A percentile compares a stretch with the other conserved stretches of the same genome.
Evolutionary conservation across 64 coral and sea anemone species (phyloP).

Genomic region (Platygyra sinensis): DNA sequence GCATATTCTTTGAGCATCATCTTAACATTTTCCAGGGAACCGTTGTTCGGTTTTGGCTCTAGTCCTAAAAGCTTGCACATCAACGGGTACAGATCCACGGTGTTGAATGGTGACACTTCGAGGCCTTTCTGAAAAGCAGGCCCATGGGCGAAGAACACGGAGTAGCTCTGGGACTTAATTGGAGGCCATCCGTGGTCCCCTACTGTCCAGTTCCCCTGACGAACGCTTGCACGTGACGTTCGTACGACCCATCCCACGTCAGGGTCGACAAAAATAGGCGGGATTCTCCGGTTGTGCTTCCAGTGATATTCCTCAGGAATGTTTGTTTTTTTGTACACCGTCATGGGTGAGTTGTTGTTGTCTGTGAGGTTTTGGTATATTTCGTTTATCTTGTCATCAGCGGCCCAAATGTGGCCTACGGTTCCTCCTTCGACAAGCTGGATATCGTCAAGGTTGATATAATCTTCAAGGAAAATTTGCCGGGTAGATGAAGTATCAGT

Average conservation of each 20-base stretch:
- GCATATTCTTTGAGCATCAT: conserved; percentile 50
- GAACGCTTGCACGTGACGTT: neutral
- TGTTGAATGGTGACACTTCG: conserved; percentile 32
- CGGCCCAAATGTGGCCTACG: conserved; percentile 64
- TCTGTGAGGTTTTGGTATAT: conserved; percentile 45
- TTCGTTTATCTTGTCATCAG: conserved; percentile 46
- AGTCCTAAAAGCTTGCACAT: conserved; percentile 60
- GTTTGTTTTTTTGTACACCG: conserved; percentile 50
- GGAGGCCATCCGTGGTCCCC: conserved; percentile 58
- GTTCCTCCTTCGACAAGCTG: conserved; percentile 51
- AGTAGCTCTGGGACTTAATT: conserved; percentile 42
- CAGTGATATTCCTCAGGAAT: conserved; percentile 69
- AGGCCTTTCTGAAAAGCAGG: conserved; percentile 50
- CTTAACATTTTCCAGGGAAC: conserved; percentile 64
- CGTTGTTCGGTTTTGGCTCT: conserved; percentile 37
- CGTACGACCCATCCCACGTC: conserved; percentile 67
- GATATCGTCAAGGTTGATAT: conserved; percentile 19
- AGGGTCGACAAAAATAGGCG: conserved; percentile 62
- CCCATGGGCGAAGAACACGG: conserved; percentile 71
- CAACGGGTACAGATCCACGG: conserved; percentile 58
- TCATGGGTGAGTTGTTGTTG: conserved; percentile 36
- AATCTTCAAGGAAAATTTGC: conserved; percentile 63
- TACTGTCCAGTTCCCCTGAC: conserved; percentile 47
- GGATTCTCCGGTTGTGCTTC: conserved; percentile 56
- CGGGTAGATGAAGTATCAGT: conserved; percentile 46